Base-by-base conservation (phyloP, 2,113 vertebrate species). In the Pelecanoides urinatrix region DNA sequence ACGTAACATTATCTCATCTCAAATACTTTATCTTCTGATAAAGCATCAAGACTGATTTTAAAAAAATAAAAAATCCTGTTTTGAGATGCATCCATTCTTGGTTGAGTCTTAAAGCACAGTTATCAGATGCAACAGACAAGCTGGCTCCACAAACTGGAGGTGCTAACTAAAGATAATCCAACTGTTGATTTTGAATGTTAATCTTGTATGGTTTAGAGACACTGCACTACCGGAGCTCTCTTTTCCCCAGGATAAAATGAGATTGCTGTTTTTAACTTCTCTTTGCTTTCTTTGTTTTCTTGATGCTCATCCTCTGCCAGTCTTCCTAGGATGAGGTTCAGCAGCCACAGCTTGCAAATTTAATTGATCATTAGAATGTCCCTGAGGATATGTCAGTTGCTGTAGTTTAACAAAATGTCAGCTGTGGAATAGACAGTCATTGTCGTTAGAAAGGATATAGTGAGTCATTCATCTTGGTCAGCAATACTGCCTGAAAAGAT, bases 281-380 rank as follows among this genome's bases (percentile, higher is more conserved):
- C 9, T 61, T 88, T 86, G n/a, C 45, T 73, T 70, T 65, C 25
- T 32, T n/a, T 93, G 72, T 83, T 95, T 92, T 67, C 67, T n/a
- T 62, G 88, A 62, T 84, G 76, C 17, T 72, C 9, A 1, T 89
- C 58, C 38, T 83, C 62, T 86, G 72, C 76, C 67, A 53, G 34
- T 36, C 34, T 8, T 78, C 50, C n/a, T 25, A 56, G 66, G 63
- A 62, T 58, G 68, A 84, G 45, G 42, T 76, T 87, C 73, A 89
- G 56, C 76, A 90, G 77, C 50, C 45, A 71, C 56, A 67, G 80
- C 53, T 83, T 83, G 78, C 66, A 58, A 62, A 86, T 58, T 66
- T 79, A 93, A 93, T 89, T 79, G 88, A 72, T 95, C 76, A 67
- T 93, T 93, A 86, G 62, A 66, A 52, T 53, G 62, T 87, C 93